phyloP scores from a whole-genome alignment of 2,888 invertebrate species.

The Eurytoma californica region DNA sequence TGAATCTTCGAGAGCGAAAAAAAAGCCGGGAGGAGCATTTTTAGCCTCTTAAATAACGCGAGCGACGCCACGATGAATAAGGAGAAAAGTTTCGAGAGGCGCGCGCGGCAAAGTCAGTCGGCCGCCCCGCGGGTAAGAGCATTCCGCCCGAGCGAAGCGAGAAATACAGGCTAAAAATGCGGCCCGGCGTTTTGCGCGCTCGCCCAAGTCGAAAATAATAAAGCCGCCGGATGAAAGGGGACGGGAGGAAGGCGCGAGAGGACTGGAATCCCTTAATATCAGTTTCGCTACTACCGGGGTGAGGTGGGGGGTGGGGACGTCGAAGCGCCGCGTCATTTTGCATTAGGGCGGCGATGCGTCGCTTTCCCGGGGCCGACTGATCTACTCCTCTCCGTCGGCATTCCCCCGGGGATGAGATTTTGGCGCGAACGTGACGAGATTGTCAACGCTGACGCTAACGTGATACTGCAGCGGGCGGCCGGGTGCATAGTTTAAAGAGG shows the following conservation, averaged over 20 bases:
- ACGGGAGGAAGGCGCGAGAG: not conserved
- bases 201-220: constrained; percentile 28
- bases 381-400: constrained; percentile 8
- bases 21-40: not conserved
- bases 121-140: not conserved
- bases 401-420: constrained; percentile 20
- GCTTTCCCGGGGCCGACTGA: not conserved
- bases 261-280: constrained; percentile 10
- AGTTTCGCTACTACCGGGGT: constrained; percentile 5
- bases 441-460: constrained; percentile 25
- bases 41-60: constrained; percentile 1
- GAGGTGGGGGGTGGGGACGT: not conserved
- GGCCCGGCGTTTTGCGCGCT: not conserved
- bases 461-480: not conserved
- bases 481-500: not conserved
- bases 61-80: constrained; percentile 14
- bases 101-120: constrained; percentile 3
- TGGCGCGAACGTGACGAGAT: constrained; percentile 31
- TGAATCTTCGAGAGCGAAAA: not conserved
- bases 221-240: not conserved
- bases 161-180: constrained; percentile 16
- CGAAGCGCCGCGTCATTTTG: constrained; percentile 12
- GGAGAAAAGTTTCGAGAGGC: not conserved
- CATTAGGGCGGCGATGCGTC: constrained; percentile 21
- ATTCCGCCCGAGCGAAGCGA: not conserved